Percentiles rank a stretch among this genome's conserved stretches.
phyloP scores from a whole-genome alignment of 2,888 invertebrate genomes.

The Drosophila prostipennis region DNA sequence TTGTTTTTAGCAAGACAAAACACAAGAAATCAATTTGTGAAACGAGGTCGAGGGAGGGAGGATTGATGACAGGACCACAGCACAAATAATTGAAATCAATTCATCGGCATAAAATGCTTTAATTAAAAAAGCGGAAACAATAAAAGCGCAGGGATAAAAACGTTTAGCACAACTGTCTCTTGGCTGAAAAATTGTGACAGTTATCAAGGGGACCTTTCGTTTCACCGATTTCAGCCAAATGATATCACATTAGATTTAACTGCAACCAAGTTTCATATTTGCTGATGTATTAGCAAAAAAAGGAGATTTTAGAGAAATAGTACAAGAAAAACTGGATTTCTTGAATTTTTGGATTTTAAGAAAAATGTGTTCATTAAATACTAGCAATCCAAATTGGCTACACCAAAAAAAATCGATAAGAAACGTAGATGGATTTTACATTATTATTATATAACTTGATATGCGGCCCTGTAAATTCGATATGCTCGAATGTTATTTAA shows the following conservation, averaged over 20 bases:
- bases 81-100: constrained; percentile 69
- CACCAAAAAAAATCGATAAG: too few species aligned
- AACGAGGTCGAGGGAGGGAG: constrained; percentile 1
- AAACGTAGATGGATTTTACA: too few species aligned
- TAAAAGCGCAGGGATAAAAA: not conserved
- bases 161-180: constrained; percentile 12
- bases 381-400: too few species aligned
- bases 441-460: too few species aligned
- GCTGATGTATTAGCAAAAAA: too few species aligned
- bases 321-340: too few species aligned
- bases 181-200: constrained; percentile 1
- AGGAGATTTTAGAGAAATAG: too few species aligned
- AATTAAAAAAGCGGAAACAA: constrained; percentile 52
- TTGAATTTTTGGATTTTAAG: too few species aligned
- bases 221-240: not conserved
- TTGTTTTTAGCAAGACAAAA: constrained; percentile 23
- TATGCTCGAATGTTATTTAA: too few species aligned
- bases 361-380: too few species aligned
- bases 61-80: constrained; percentile 22
- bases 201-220: not conserved
- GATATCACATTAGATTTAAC: not conserved
- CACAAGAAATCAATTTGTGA: constrained; percentile 41
- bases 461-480: too few species aligned
- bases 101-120: constrained; percentile 69
- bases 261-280: too few species aligned